Base-by-base conservation (phyloP, 2,797 vertebrate species). In the Sebastes melanostomus region DNA sequence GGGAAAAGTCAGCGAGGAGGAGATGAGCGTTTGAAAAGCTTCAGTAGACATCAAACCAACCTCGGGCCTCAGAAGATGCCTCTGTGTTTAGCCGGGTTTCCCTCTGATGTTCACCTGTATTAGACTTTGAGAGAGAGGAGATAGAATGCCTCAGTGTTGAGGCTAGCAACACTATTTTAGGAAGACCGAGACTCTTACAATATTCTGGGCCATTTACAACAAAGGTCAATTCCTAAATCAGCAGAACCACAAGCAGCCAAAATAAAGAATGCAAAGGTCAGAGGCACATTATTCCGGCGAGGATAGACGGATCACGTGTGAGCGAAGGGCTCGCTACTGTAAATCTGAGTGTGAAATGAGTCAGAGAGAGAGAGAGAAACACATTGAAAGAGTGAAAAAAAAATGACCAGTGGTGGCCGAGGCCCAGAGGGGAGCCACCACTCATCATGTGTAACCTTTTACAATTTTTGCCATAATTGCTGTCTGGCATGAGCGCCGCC, bases 371-470 rank as follows among this genome's bases (percentile, higher is more conserved):
- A 52, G 24, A 80, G 69, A 77, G 60, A 77, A 60, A 67, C 62
- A n/a, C 22, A 76, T 62, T 80, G 68, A 88, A 67, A 63, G 27
- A 38, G 38, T 27, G 62, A 72, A 81, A 61, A 14, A 16, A 16
- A 75, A 78, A 71, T 82, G 54, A 75, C 80, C 62, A 76, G 68
- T 77, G 77, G 70, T 84, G 18, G 8, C 20, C 13, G 10, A 65
- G 77, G 72, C 72, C 87, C 83, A 62, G 78, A 75, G 80, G 75
- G 80, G 60, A 74, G 58, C 62, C 68, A 63, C 67, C 55, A 71
- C 80, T 89, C 78, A 66, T 81, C 75, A 67, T 72, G 77, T 77
- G 78, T 88, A 89, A 90, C 84, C 88, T 92, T 90, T 90, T 78
- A 83, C 83, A 86, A 66, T 85, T 86, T 88, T 68, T 81, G 65